Evolutionary conservation across 2,113 vertebrate species (phyloP).

Genomic region (Anolis sagrei): DNA sequence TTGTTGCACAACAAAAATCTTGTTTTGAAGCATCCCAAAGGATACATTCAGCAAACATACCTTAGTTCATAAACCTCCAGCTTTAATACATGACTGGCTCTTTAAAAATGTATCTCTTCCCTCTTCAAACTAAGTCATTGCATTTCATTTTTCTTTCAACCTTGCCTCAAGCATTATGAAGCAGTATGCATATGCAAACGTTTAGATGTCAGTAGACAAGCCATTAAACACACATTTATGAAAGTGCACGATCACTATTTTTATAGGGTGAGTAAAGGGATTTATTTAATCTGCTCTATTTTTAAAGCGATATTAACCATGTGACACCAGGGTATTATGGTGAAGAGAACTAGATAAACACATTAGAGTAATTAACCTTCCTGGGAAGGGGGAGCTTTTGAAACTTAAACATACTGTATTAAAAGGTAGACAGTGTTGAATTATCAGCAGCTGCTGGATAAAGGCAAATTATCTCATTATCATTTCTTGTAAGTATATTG

Average conservation of each 20-base stretch:
- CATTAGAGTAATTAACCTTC: conserved; percentile 71
- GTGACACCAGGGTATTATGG: conserved; percentile 71
- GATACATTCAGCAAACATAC: conserved; percentile 15
- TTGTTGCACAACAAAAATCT: not conserved
- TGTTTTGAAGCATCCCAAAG: not conserved
- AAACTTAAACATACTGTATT: conserved; percentile 57
- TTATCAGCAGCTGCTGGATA: conserved; percentile 55
- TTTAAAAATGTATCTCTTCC: conserved; percentile 2
- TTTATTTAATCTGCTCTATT: conserved; percentile 87
- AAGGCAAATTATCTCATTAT: conserved; percentile 55
- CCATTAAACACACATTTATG: conserved; percentile 44
- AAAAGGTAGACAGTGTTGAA: conserved; percentile 53
- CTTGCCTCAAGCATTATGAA: conserved; percentile 40
- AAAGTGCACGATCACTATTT: conserved; percentile 68
- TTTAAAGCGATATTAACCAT: conserved; percentile 71
- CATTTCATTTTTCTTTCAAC: conserved; percentile 50
- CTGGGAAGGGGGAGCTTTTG: conserved; percentile 59
- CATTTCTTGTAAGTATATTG: conserved; percentile 50
- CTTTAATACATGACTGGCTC: conserved; percentile 37
- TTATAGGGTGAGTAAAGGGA: conserved; percentile 77
- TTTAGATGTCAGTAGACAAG: conserved; percentile 51
- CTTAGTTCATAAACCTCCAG: conserved; percentile 16
- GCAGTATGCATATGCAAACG: conserved; percentile 32
- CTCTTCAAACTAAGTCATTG: not conserved
- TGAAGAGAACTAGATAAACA: conserved; percentile 67